Percentiles rank a stretch among this genome's conserved stretches.
Conservation (phyloP, 2,113 vertebrate genomes). For the Burhinus oedicnemus region DNA sequence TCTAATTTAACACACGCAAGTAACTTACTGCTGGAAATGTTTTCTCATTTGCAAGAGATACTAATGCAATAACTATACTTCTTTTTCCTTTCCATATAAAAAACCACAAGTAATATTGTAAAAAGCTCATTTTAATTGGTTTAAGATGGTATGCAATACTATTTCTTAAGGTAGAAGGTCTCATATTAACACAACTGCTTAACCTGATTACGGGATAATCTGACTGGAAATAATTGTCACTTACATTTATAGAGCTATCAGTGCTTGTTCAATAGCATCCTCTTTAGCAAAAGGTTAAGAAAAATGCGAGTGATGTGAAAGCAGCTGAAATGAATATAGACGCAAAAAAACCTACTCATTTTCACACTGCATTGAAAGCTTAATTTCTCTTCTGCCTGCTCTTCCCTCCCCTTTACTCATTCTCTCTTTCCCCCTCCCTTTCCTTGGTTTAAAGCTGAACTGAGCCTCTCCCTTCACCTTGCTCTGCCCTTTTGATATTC, state of each 20-base stretch:
- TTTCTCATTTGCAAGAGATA: background rate
- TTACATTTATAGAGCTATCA: constrained; percentile 53
- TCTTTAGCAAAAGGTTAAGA: constrained; percentile 34
- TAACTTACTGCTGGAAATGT: background rate
- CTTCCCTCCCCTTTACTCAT: constrained; percentile 9
- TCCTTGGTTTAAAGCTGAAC: constrained; percentile 60
- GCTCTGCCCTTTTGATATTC: constrained; percentile 76
- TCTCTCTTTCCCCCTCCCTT: constrained; percentile 8
- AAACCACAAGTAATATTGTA: background rate
- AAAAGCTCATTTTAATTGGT: constrained; percentile 31
- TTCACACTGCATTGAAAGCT: constrained; percentile 47
- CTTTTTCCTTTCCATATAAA: background rate
- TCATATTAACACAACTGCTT: constrained; percentile 64
- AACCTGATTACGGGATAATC: constrained; percentile 65
- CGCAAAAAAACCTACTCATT: constrained; percentile 52
- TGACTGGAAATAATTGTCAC: constrained; percentile 68
- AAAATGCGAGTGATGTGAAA: constrained; percentile 53
- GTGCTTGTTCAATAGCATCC: constrained; percentile 19
- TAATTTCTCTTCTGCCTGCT: constrained; percentile 44
- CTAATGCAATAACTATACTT: background rate
- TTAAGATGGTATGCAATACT: constrained; percentile 40
- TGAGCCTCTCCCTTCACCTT: constrained; percentile 75
- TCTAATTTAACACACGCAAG: background rate
- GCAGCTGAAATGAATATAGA: constrained; percentile 10
- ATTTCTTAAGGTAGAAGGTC: constrained; percentile 19